phyloP scores from a whole-genome alignment of 2,113 vertebrate genomes.

The Mormoops blainvillei region DNA sequence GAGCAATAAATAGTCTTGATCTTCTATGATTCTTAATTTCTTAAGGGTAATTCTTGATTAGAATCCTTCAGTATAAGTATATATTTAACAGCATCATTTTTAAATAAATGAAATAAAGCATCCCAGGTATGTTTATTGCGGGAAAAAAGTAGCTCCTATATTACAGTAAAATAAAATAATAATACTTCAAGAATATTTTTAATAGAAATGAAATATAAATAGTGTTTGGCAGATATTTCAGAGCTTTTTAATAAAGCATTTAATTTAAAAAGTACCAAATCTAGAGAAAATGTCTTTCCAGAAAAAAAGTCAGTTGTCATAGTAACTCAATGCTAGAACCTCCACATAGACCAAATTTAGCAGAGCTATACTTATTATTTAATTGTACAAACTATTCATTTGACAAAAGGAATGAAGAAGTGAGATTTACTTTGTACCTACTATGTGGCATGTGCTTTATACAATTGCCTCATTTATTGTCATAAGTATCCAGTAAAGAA shows the following conservation, averaged over 20 bases:
- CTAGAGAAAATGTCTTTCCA: conserved; percentile 76
- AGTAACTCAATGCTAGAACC: conserved; percentile 77
- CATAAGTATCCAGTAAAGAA: background rate
- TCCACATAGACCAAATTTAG: conserved; percentile 81
- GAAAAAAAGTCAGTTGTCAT: conserved; percentile 81
- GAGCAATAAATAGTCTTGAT: background rate
- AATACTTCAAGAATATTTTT: background rate
- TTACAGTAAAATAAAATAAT: conserved; percentile 27
- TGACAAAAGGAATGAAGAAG: conserved; percentile 53
- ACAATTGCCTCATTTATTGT: background rate
- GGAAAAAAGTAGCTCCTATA: background rate
- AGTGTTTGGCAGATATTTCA: background rate
- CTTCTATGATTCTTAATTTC: background rate
- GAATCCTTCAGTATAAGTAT: background rate
- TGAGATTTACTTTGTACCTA: conserved; percentile 11
- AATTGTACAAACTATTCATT: conserved; percentile 73
- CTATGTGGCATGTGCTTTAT: background rate
- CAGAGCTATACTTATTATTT: conserved; percentile 73
- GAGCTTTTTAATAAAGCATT: conserved; percentile 17
- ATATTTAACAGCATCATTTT: background rate
- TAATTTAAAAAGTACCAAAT: conserved; percentile 62
- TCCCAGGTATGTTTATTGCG: background rate
- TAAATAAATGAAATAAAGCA: background rate
- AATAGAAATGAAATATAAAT: background rate
- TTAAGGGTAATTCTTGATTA: background rate